Conservation (phyloP, 2,888 invertebrate genomes). For the Epirrita christyi region DNA sequence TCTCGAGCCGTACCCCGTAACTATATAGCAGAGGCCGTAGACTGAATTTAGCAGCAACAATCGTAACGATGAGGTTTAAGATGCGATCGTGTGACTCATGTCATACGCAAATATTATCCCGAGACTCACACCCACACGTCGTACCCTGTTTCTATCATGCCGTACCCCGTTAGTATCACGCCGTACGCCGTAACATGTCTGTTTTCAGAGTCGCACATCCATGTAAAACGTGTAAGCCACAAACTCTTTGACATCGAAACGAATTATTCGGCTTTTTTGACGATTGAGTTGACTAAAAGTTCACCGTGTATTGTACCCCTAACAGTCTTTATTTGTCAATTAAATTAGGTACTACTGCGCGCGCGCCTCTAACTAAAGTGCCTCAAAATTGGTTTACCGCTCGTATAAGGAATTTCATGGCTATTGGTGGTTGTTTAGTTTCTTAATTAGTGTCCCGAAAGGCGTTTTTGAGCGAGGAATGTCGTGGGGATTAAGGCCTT, state of each 20-base stretch:
- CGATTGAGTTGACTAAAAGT: background rate
- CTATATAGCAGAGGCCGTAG: no score
- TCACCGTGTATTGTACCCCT: constrained; percentile 7
- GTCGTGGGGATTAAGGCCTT: constrained; percentile 59
- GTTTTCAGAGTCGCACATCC: no score
- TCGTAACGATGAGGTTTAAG: no score
- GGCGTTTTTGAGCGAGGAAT: constrained; percentile 62
- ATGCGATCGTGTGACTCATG: no score
- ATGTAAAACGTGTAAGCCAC: no score
- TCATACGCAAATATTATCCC: no score
- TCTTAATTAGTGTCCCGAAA: constrained; percentile 73
- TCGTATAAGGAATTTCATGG: constrained; percentile 79
- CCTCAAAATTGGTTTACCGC: constrained; percentile 76
- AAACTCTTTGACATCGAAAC: no score
- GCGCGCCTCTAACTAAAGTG: constrained; percentile 68
- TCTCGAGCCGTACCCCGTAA: background rate
- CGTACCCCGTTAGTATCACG: no score
- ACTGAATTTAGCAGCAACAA: background rate
- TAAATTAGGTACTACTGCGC: constrained; percentile 62
- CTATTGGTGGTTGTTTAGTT: constrained; percentile 74
- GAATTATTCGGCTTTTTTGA: no score
- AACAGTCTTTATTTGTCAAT: constrained; percentile 70
- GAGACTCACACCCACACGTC: no score
- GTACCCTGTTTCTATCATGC: no score
- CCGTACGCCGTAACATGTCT: no score